Evolutionary conservation across 1,140 invertebrate genomes (phyloP).

Genomic region (Leptopilina clavipes): DNA sequence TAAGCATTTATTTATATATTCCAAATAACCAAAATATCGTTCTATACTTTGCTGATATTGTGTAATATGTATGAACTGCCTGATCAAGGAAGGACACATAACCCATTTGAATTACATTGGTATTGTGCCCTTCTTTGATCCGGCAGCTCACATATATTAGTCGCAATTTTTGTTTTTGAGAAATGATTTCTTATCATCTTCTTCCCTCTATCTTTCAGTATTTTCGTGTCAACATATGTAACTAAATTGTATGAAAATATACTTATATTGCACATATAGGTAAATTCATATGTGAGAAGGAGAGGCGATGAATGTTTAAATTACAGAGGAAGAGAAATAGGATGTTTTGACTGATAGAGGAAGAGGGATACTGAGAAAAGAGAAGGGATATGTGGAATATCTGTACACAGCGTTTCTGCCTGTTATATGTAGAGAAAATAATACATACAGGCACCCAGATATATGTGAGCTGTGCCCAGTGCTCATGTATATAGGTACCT

Average conservation of each 20-base stretch:
- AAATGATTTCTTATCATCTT: too few relatives aligned
- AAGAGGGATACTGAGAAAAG: conserved; percentile 16
- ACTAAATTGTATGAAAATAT: neutral
- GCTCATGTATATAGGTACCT: conserved; percentile 65
- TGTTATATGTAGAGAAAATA: conserved; percentile 60
- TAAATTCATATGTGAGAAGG: neutral
- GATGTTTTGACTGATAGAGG: neutral
- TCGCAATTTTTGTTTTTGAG: too few relatives aligned
- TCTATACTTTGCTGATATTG: too few relatives aligned
- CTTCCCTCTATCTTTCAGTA: neutral
- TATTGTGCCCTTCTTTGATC: too few relatives aligned
- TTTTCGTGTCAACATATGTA: neutral
- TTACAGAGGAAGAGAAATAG: conserved; percentile 36
- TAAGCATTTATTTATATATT: too few relatives aligned
- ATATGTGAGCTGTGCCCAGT: conserved; percentile 42
- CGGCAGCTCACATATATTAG: too few relatives aligned
- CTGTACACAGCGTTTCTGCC: conserved; percentile 43
- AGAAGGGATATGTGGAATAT: conserved; percentile 6
- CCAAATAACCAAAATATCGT: too few relatives aligned
- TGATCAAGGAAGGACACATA: too few relatives aligned
- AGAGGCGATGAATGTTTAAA: conserved; percentile 29
- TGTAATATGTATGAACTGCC: too few relatives aligned
- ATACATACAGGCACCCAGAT: conserved; percentile 57
- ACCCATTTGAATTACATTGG: too few relatives aligned
- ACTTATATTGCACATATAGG: conserved; percentile 9